These are phyloP conservation scores for Origma solitaria DNA, from an alignment of 2,113 vertebrate species.

Conservation along the genomic window DNA sequence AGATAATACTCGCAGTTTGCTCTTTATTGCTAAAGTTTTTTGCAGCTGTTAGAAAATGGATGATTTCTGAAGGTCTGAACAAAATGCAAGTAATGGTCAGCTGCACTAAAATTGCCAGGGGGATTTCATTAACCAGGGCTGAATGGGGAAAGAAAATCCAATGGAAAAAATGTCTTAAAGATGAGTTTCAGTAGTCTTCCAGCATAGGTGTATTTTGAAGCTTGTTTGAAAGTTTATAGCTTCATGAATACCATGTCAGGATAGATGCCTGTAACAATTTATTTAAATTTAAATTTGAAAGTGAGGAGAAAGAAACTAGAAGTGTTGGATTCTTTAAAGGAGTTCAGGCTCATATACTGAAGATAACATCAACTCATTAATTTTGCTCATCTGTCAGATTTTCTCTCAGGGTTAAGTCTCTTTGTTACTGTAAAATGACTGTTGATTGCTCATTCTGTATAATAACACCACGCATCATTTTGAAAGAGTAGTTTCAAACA, in stretches of 20 bases:
- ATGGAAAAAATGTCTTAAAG: neutral
- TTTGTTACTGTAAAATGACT: neutral
- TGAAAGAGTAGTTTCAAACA: neutral
- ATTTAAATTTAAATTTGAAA: neutral
- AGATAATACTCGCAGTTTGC: neutral
- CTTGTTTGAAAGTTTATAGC: neutral
- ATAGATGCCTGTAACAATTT: neutral
- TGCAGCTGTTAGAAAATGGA: neutral
- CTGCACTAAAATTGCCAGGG: neutral
- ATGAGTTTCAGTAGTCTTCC: neutral
- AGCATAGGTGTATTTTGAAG: neutral
- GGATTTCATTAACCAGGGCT: neutral
- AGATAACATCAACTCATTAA: neutral
- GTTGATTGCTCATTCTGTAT: neutral
- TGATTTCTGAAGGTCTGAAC: neutral
- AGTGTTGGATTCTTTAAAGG: neutral
- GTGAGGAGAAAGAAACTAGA: neutral
- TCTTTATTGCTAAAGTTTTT: neutral
- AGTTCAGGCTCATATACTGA: neutral
- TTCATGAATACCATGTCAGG: rapidly evolving
- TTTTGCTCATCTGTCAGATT: neutral
- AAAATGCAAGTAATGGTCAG: neutral
- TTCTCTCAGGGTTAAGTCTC: neutral
- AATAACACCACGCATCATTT: neutral
- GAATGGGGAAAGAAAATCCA: neutral